Base-by-base conservation (phyloP, 2,113 vertebrate genomes). In the Odobenus rosmarus region DNA sequence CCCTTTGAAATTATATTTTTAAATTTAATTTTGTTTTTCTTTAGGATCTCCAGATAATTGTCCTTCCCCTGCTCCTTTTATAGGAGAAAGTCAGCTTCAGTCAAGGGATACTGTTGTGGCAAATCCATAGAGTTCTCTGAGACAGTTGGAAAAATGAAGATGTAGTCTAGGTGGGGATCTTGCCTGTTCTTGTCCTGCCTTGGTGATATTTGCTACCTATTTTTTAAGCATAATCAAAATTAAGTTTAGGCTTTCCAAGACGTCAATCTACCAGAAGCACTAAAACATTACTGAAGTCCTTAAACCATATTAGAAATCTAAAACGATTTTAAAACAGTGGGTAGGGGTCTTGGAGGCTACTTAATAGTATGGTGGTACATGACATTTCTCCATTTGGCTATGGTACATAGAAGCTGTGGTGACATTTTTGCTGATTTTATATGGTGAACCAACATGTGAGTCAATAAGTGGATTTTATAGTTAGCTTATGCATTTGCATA, bases 381-480 rank as follows among this genome's bases (percentile, higher is more conserved):
- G 89, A 83, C 10, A 3, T 2, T 71, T 97, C 97, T 96, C 89
- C 53, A 94, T 98, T 80, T 96, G 97, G 98, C 98, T 93, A 90
- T 97, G 97, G 96, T 97, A 57, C 86, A 82, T 83, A 88, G 85
- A 97, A 97, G 51, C 14, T 64, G 87, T 96, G 96, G 97, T 64
- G 64, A 89, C 33, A 92, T 96, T 98, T 98, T 93, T 96, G 95
- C 95, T 97, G 95, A 96, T 98, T 95, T 95, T 80, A 49, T 31
- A 93, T 95, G 94, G 77, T 97, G 79, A 98, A 26, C 86, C 88
- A 82, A 93, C 0, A 2, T 93, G 62, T 98, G 98, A 98, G 95
- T 98, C 98, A 98, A 94, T 92, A 94, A 97, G 69, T 79, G 83
- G 76, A 98, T 97, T 98, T 95, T 26, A 72, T 90, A 98, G 96